Conservation (phyloP, 2,888 invertebrate species). For the Sipunculus nudus region DNA sequence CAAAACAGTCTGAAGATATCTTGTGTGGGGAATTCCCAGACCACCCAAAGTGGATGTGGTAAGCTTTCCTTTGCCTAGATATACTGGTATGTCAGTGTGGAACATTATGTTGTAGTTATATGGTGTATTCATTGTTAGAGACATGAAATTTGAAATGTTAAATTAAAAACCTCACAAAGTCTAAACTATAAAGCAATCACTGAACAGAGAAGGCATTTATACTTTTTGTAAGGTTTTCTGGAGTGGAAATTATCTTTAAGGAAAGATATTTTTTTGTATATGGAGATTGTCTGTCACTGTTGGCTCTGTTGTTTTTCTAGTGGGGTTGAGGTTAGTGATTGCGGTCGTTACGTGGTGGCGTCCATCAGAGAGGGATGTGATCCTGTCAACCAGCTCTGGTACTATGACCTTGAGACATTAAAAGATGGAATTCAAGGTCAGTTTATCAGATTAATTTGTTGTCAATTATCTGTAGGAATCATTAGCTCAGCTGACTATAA, state of each 20-base stretch:
- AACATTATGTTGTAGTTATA: constrained; percentile 8
- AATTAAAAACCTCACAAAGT: no score
- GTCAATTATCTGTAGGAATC: no score
- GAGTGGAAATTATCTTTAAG: no score
- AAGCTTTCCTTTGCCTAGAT: constrained; percentile 61
- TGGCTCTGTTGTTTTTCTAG: constrained; percentile 71
- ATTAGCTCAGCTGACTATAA: no score
- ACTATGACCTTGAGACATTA: constrained; percentile 76
- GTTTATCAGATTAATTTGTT: no score
- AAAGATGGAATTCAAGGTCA: constrained; percentile 53
- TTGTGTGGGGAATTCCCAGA: constrained; percentile 89
- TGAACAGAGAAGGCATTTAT: no score
- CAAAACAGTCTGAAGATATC: constrained; percentile 85
- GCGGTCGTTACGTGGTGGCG: constrained; percentile 88
- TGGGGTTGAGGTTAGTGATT: constrained; percentile 86
- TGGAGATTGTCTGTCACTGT: no score
- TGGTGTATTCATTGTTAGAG: no score
- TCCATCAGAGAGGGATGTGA: constrained; percentile 84
- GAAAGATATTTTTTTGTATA: no score
- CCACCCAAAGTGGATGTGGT: constrained; percentile 90
- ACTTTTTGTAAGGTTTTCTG: no score
- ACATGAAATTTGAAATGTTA: no score
- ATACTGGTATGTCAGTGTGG: background rate
- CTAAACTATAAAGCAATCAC: no score
- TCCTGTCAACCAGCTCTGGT: constrained; percentile 89